These are phyloP conservation scores for Naso thynnoides DNA, from an alignment of 2,797 vertebrate species.

Conservation along the genomic window DNA sequence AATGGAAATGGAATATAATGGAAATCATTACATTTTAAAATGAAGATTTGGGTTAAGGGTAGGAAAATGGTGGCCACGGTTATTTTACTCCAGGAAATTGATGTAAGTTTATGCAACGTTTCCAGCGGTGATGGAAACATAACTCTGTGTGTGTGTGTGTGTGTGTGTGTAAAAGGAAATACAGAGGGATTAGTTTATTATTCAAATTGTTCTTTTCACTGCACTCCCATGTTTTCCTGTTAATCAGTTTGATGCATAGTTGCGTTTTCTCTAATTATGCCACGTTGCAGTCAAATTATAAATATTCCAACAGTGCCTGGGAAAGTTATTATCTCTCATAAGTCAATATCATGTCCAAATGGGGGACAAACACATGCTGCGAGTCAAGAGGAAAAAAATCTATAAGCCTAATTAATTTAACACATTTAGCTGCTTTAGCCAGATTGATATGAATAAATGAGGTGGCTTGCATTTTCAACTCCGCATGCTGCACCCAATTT, in stretches of 20 bases:
- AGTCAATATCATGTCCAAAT: conserved; percentile 68
- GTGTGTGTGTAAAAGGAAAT: neutral
- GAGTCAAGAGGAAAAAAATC: conserved; percentile 50
- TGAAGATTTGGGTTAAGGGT: too few relatives aligned
- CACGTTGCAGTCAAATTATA: conserved; percentile 55
- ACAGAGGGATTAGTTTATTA: conserved; percentile 7
- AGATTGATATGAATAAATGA: conserved; percentile 73
- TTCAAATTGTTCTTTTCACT: conserved; percentile 7
- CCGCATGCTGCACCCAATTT: conserved; percentile 58
- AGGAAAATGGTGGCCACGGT: too few relatives aligned
- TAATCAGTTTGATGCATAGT: conserved; percentile 46
- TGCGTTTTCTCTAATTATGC: conserved; percentile 57
- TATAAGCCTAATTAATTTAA: conserved; percentile 69
- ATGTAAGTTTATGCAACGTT: too few relatives aligned
- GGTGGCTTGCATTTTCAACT: conserved; percentile 55
- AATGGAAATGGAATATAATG: too few relatives aligned
- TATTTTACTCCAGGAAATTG: too few relatives aligned
- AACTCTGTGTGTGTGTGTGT: conserved; percentile 1
- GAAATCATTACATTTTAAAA: too few relatives aligned
- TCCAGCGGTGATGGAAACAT: too few relatives aligned
- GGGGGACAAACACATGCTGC: conserved; percentile 52
- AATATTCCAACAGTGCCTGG: conserved; percentile 48
- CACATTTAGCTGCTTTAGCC: conserved; percentile 61
- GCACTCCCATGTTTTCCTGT: conserved; percentile 18
- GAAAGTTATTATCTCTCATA: conserved; percentile 58